These are phyloP conservation scores for Argyrosomus regius DNA, from an alignment of 2,797 vertebrate genomes.

Conservation along the genomic window DNA sequence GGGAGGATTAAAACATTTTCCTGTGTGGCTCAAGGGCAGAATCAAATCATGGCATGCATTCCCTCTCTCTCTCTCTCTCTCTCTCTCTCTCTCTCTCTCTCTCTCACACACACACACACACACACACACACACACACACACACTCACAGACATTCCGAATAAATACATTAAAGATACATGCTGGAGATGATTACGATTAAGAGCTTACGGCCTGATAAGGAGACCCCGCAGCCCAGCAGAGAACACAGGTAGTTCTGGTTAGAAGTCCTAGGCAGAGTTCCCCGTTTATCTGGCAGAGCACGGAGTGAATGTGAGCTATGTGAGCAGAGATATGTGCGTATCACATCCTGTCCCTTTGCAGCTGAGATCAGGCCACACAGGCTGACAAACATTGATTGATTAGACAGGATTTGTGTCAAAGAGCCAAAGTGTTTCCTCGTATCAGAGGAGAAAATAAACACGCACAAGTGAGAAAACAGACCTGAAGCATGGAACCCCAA, in stretches of 20 bases:
- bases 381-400: constrained; percentile 63
- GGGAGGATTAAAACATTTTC: constrained; percentile 47
- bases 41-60: constrained; percentile 33
- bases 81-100: background rate
- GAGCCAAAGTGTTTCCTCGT: constrained; percentile 62
- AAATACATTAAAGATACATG: constrained; percentile 30
- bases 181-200: constrained; percentile 28
- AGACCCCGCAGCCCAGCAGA: constrained; percentile 12
- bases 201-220: constrained; percentile 31
- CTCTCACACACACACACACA: too few relatives aligned
- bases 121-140: background rate
- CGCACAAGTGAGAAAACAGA: constrained; percentile 64
- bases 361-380: constrained; percentile 68
- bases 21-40: constrained; percentile 4
- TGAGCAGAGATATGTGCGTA: constrained; percentile 64
- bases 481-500: constrained; percentile 40
- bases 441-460: constrained; percentile 74
- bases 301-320: constrained; percentile 71
- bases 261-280: constrained; percentile 55
- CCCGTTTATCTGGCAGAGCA: constrained; percentile 61
- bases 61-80: background rate
- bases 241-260: constrained; percentile 40
- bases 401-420: constrained; percentile 58
- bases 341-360: constrained; percentile 57
- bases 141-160: constrained; percentile 18